Conservation (phyloP, 2,113 vertebrate genomes). For the Henicopernis longicauda region DNA sequence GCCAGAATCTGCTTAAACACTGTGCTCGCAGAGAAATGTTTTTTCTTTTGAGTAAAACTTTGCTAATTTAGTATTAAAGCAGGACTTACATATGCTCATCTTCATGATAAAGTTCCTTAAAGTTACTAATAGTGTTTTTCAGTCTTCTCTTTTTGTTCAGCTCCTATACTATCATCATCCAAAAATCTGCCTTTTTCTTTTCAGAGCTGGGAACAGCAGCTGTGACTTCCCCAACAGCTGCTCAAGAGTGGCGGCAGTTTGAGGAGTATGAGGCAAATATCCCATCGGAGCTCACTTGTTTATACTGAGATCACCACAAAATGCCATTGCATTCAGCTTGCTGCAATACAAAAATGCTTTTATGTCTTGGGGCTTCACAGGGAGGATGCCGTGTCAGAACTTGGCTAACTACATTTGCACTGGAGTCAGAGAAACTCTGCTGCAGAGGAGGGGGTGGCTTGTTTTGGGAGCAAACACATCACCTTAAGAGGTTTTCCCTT, state of each 20-base stretch:
- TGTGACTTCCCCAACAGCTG: conserved; percentile 48
- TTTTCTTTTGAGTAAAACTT: background rate
- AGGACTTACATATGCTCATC: background rate
- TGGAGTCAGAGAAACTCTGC: background rate
- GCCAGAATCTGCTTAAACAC: background rate
- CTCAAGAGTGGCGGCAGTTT: background rate
- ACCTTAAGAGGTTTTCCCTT: background rate
- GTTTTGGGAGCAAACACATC: background rate
- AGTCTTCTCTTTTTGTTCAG: background rate
- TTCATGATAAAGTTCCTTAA: background rate
- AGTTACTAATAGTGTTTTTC: background rate
- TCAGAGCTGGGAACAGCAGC: conserved; percentile 22
- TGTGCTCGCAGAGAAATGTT: background rate
- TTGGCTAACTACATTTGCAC: background rate
- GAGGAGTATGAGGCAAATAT: background rate
- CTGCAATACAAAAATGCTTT: background rate
- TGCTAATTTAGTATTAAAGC: background rate
- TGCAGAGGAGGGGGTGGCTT: background rate
- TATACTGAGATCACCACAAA: background rate
- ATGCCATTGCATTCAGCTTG: background rate
- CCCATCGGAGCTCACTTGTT: background rate
- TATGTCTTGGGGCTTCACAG: background rate
- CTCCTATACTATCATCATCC: background rate
- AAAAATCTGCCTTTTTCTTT: conserved; percentile 13
- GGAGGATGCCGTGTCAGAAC: background rate